These are phyloP conservation scores for Sciurus carolinensis DNA, from an alignment of 2,797 vertebrate species.

Conservation along the genomic window DNA sequence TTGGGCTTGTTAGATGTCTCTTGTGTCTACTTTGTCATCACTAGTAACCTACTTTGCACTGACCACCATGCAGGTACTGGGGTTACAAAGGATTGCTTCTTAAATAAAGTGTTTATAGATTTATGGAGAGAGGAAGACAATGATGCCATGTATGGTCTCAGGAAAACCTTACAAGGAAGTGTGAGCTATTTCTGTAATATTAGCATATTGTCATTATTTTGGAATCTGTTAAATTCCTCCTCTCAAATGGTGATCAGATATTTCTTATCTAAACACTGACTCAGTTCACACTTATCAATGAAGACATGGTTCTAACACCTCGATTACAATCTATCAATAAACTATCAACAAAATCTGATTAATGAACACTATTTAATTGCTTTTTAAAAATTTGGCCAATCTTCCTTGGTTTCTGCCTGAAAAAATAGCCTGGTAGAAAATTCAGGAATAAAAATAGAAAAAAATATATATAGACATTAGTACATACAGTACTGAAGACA, in stretches of 20 bases:
- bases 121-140: neutral
- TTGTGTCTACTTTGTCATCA: neutral
- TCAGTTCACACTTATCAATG: conserved; percentile 64
- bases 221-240: too few species aligned
- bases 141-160: neutral
- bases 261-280: too few species aligned
- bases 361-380: conserved; percentile 66
- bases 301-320: conserved; percentile 44
- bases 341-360: conserved; percentile 67
- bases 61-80: too few species aligned
- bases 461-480: too few species aligned
- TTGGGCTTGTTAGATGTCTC: neutral
- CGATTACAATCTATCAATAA: conserved; percentile 70
- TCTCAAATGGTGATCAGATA: too few species aligned
- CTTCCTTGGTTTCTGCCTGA: conserved; percentile 64
- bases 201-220: too few species aligned
- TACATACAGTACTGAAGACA: too few species aligned
- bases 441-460: neutral
- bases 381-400: neutral
- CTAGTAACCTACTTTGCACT: neutral
- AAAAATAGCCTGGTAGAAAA: conserved; percentile 38
- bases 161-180: too few species aligned
- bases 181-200: too few species aligned
- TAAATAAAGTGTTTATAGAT: neutral
- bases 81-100: neutral